Evolutionary conservation across 1,140 invertebrate genomes (phyloP).

Genomic region (Anastrepha ludens): DNA sequence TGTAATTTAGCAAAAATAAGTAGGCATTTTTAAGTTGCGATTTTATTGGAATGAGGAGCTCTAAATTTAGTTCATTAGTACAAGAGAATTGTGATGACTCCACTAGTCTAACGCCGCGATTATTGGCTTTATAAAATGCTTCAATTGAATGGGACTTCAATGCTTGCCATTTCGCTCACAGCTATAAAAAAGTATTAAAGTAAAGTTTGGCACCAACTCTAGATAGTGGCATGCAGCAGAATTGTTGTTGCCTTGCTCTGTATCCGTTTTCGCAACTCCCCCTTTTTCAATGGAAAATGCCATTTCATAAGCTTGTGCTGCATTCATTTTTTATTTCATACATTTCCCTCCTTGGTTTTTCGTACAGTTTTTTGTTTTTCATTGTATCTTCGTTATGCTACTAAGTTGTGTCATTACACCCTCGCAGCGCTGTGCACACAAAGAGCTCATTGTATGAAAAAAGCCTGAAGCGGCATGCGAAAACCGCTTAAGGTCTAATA

Average conservation of each 20-base stretch:
- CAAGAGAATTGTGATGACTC: too few relatives aligned
- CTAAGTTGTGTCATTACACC: constrained; percentile 11
- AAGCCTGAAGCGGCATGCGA: constrained; percentile 34
- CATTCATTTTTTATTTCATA: constrained; percentile 31
- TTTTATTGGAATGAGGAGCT: too few relatives aligned
- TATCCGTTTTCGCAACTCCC: constrained; percentile 15
- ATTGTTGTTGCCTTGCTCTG: constrained; percentile 27
- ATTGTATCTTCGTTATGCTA: neutral
- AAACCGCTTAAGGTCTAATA: constrained; percentile 43
- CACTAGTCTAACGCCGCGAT: too few relatives aligned
- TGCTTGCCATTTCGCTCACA: too few relatives aligned
- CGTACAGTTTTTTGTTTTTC: constrained; percentile 12
- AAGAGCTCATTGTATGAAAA: neutral
- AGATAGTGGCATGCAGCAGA: too few relatives aligned
- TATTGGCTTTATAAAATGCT: too few relatives aligned
- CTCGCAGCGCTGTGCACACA: neutral
- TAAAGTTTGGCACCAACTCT: too few relatives aligned
- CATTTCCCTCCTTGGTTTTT: neutral
- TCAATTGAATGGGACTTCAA: too few relatives aligned
- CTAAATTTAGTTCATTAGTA: too few relatives aligned
- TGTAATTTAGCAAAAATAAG: too few relatives aligned
- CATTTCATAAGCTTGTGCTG: constrained; percentile 26
- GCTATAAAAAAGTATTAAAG: too few relatives aligned
- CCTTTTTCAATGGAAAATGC: constrained; percentile 5
- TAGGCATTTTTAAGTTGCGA: too few relatives aligned